phyloP scores from a whole-genome alignment of 2,888 invertebrate genomes.

The Epicampocera succincta region DNA sequence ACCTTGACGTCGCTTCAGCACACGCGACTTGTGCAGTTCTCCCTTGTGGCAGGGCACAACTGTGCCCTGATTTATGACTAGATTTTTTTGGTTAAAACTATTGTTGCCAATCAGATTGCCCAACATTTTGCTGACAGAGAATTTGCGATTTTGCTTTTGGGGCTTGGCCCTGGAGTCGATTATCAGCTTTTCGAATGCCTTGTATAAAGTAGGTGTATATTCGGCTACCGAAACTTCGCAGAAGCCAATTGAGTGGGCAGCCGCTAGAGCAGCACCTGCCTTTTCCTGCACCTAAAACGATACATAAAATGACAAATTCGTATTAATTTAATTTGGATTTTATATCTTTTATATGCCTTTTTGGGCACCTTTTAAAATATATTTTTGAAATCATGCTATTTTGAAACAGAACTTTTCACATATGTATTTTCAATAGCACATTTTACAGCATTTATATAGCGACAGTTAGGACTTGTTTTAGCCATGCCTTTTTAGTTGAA shows the following conservation, averaged over 20 bases:
- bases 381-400: no score
- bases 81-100: conserved; percentile 75
- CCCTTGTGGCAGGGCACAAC: conserved; percentile 85
- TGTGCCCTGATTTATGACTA: conserved; percentile 82
- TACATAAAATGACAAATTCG: not conserved
- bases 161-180: conserved; percentile 85
- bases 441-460: no score
- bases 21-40: conserved; percentile 84
- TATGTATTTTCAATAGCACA: no score
- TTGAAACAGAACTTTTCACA: no score
- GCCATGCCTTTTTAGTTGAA: no score
- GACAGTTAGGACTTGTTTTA: no score
- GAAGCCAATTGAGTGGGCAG: conserved; percentile 87
- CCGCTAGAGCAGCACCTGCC: conserved; percentile 87
- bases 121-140: conserved; percentile 91
- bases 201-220: conserved; percentile 88
- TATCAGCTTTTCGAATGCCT: conserved; percentile 87
- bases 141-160: conserved; percentile 85
- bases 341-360: no score
- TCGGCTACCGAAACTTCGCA: conserved; percentile 92
- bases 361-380: no score
- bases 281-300: conserved; percentile 86
- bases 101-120: conserved; percentile 80
- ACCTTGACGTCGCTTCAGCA: conserved; percentile 84
- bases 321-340: no score